A percentile compares a stretch with the other conserved stretches of the same genome.
phyloP scores from a whole-genome alignment of 2,113 vertebrate species.

The Bothrops jararaca region DNA sequence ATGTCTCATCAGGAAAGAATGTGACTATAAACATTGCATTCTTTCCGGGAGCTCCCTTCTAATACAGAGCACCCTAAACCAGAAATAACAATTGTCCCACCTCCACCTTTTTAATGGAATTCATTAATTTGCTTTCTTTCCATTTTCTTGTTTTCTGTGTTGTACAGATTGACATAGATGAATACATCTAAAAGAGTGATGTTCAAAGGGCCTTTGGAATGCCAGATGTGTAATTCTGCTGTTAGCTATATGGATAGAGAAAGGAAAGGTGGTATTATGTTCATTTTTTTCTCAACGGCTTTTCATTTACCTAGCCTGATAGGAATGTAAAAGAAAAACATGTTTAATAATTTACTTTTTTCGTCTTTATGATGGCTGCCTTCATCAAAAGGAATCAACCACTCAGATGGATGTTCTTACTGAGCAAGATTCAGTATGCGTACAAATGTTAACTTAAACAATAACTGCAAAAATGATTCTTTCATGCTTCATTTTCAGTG shows the following conservation, averaged over 20 bases:
- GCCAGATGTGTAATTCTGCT: constrained; percentile 11
- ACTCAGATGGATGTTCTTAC: neutral
- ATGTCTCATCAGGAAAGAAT: constrained; percentile 56
- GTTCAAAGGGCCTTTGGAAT: neutral
- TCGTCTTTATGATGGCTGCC: neutral
- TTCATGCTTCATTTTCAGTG: neutral
- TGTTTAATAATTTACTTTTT: neutral
- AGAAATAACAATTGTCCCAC: constrained; percentile 53
- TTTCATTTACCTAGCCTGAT: neutral
- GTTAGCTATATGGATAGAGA: neutral
- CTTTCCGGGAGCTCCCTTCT: constrained; percentile 46
- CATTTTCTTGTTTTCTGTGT: constrained; percentile 13
- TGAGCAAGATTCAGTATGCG: neutral
- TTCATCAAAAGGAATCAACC: neutral
- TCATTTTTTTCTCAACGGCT: neutral
- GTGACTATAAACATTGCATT: constrained; percentile 53
- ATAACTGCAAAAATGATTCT: neutral
- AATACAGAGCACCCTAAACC: constrained; percentile 49
- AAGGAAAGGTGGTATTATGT: neutral
- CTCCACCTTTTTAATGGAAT: neutral
- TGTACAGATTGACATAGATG: constrained; percentile 7
- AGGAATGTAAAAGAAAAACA: constrained; percentile 10
- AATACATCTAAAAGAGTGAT: constrained; percentile 9
- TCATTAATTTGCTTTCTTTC: neutral
- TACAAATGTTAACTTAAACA: neutral